A percentile compares a stretch with the other conserved stretches of the same genome.
These are phyloP conservation scores for Strix uralensis DNA, from an alignment of 2,113 vertebrate species.

Conservation along the genomic window DNA sequence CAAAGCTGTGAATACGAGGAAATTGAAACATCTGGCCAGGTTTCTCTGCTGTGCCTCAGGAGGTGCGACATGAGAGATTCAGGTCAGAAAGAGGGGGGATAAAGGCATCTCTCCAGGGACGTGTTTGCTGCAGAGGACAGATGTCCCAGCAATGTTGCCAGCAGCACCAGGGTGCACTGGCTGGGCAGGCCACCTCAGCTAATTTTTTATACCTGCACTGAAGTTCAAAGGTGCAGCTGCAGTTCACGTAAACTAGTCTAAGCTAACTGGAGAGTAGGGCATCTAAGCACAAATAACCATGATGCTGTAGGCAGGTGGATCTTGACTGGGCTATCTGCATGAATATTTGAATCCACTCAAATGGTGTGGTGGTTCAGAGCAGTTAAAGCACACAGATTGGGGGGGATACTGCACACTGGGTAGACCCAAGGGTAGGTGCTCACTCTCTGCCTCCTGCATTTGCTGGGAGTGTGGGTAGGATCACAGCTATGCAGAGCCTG, in stretches of 20 bases:
- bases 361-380: neutral
- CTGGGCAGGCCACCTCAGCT: neutral
- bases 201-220: neutral
- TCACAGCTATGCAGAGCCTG: neutral
- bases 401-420: neutral
- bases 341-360: neutral
- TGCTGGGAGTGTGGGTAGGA: neutral
- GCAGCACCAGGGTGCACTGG: neutral
- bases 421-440: neutral
- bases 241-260: neutral
- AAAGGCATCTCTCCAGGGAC: neutral
- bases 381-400: fast-evolving
- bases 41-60: neutral
- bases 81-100: neutral
- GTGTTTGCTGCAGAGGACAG: neutral
- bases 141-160: neutral
- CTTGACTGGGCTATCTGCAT: neutral
- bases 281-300: neutral
- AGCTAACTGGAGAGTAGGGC: neutral
- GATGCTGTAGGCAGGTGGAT: neutral
- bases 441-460: fast-evolving
- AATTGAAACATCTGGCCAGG: conserved; percentile 53
- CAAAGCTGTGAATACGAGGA: conserved; percentile 40
- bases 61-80: neutral
- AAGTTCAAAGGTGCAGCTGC: neutral